phyloP scores from a whole-genome alignment of 2,113 vertebrate genomes.

The Gasterosteus nipponicus region DNA sequence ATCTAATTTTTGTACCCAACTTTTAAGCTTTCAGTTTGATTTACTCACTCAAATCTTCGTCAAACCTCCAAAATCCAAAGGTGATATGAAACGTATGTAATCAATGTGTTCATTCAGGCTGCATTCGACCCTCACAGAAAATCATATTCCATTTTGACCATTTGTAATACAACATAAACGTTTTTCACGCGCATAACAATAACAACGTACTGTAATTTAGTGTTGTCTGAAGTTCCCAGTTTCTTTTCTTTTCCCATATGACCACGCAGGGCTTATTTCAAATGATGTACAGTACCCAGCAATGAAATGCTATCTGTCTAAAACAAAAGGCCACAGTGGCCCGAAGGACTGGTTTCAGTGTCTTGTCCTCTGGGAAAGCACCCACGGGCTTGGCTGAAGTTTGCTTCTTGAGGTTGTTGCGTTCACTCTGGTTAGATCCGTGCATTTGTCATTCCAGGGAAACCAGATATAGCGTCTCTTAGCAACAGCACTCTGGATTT shows the following conservation, averaged over 20 bases:
- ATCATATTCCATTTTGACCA: background rate
- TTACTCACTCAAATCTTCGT: background rate
- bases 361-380: background rate
- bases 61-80: background rate
- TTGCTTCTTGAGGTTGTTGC: background rate
- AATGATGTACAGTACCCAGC: too few species aligned
- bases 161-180: background rate
- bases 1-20: background rate
- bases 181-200: background rate
- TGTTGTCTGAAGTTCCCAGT: background rate
- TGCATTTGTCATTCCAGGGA: conserved; percentile 47
- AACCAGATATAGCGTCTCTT: conserved; percentile 58
- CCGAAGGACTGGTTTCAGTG: background rate
- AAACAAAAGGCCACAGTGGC: too few species aligned
- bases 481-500: conserved; percentile 28
- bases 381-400: background rate
- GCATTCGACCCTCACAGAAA: background rate
- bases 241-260: background rate
- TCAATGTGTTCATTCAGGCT: background rate
- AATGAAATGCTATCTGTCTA: too few species aligned
- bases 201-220: background rate
- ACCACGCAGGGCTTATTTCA: background rate
- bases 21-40: conserved; percentile 2
- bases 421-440: conserved; percentile 26
- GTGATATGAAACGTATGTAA: background rate